Conservation (phyloP, 2,888 invertebrate genomes). For the Argyresthia albistria region DNA sequence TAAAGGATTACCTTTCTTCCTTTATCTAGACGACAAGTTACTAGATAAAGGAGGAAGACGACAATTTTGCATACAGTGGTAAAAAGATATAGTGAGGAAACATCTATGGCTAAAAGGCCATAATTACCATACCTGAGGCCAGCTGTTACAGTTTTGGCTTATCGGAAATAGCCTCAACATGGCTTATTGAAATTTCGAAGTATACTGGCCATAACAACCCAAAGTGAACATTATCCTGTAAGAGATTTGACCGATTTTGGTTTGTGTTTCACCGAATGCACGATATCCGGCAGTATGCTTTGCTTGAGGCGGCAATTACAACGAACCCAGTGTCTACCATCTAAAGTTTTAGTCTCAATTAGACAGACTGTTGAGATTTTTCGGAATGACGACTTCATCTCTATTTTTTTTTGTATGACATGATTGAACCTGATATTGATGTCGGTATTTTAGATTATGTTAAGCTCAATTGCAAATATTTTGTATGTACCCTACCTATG, state of each 20-base stretch:
- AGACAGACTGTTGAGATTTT: slow-evolving; percentile 47
- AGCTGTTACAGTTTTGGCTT: slow-evolving; percentile 49
- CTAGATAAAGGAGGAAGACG: too few species aligned
- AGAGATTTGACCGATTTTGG: slow-evolving; percentile 14
- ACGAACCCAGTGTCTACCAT: slow-evolving; percentile 29
- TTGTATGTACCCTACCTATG: too few species aligned
- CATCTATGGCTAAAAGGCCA: slow-evolving; percentile 35
- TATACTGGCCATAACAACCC: slow-evolving; percentile 18
- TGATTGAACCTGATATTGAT: slow-evolving; percentile 19
- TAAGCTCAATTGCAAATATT: too few species aligned
- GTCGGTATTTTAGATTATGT: not conserved
- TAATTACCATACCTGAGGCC: slow-evolving; percentile 37
- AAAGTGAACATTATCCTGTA: slow-evolving; percentile 16
- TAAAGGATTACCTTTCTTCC: too few species aligned
- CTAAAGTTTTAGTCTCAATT: slow-evolving; percentile 48
- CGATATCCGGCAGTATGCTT: slow-evolving; percentile 57
- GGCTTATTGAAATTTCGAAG: slow-evolving; percentile 62
- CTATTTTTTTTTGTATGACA: slow-evolving; percentile 30
- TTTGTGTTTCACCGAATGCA: slow-evolving; percentile 19
- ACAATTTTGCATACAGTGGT: too few species aligned
- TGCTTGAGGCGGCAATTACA: slow-evolving; percentile 55
- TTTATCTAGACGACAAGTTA: too few species aligned
- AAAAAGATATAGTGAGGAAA: slow-evolving; percentile 24
- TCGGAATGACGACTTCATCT: slow-evolving; percentile 46
- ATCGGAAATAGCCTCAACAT: slow-evolving; percentile 65